Conservation (phyloP, 2,888 invertebrate genomes). For the Cheilosia urbana region DNA sequence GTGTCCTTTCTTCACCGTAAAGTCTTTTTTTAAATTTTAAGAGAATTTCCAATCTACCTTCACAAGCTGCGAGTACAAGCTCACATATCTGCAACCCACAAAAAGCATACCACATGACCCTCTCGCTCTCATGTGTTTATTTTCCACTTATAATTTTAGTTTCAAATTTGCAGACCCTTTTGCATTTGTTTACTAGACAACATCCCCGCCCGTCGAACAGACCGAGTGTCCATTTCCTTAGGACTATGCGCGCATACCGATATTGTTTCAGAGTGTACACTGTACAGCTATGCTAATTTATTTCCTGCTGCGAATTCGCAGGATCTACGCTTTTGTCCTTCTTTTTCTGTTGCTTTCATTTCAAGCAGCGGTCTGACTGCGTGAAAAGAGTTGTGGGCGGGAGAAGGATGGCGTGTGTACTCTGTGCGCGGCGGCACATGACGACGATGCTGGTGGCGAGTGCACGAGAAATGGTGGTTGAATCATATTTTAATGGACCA, state of each 20-base stretch:
- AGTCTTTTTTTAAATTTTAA: too few relatives aligned
- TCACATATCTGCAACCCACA: too few relatives aligned
- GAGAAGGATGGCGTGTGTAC: too few relatives aligned
- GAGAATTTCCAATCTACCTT: too few relatives aligned
- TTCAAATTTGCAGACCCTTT: slow-evolving; percentile 12
- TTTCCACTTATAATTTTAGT: slow-evolving; percentile 27
- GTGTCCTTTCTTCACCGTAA: too few relatives aligned
- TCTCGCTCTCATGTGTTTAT: not conserved
- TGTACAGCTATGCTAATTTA: slow-evolving; percentile 69
- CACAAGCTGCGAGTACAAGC: too few relatives aligned
- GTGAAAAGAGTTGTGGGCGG: slow-evolving; percentile 36
- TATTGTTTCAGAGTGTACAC: slow-evolving; percentile 50
- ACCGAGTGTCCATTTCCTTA: slow-evolving; percentile 37
- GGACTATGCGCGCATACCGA: slow-evolving; percentile 10
- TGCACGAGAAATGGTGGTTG: slow-evolving; percentile 55
- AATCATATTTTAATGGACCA: slow-evolving; percentile 72
- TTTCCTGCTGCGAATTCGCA: slow-evolving; percentile 49
- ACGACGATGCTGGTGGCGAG: slow-evolving; percentile 18
- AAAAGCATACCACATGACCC: not conserved
- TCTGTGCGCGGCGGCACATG: too few relatives aligned
- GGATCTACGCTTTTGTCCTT: slow-evolving; percentile 46
- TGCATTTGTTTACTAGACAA: slow-evolving; percentile 14
- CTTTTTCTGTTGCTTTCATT: not conserved
- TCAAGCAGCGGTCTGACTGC: slow-evolving; percentile 7
- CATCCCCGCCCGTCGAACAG: not conserved